Evolutionary conservation across 1,140 invertebrate species (phyloP).

Genomic region (Bemisia tabaci): DNA sequence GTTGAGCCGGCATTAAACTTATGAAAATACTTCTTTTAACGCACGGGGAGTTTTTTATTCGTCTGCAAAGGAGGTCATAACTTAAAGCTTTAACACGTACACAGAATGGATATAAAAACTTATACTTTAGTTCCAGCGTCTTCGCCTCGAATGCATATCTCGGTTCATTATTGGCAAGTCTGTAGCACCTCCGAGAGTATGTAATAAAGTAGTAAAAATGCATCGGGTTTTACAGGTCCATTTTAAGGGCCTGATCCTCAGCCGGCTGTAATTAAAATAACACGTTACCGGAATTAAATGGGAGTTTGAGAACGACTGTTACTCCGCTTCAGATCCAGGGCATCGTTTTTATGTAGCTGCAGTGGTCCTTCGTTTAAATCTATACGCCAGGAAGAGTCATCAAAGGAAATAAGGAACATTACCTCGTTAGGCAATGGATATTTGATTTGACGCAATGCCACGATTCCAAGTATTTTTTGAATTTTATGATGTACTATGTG

Average conservation of each 20-base stretch:
- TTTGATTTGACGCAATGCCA: no score
- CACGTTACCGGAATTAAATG: no score
- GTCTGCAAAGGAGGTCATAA: not conserved
- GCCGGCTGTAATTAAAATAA: not conserved
- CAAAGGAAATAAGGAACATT: no score
- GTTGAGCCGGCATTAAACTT: not conserved
- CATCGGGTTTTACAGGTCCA: not conserved
- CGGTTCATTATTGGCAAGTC: not conserved
- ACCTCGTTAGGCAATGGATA: no score
- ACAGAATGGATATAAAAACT: not conserved
- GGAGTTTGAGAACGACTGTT: no score
- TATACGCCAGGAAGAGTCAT: no score
- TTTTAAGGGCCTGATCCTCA: not conserved
- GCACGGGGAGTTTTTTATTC: not conserved
- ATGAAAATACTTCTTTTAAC: not conserved
- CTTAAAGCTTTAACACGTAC: not conserved
- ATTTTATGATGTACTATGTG: no score
- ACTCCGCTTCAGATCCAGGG: no score
- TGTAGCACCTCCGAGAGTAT: not conserved
- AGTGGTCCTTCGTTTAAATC: no score
- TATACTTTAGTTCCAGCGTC: not conserved
- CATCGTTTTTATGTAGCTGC: no score
- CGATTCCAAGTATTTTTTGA: no score
- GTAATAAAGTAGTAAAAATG: not conserved
- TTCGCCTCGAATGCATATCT: not conserved